Evolutionary conservation across 2,888 invertebrate genomes (phyloP).

Genomic region (Gastrophysa polygoni): DNA sequence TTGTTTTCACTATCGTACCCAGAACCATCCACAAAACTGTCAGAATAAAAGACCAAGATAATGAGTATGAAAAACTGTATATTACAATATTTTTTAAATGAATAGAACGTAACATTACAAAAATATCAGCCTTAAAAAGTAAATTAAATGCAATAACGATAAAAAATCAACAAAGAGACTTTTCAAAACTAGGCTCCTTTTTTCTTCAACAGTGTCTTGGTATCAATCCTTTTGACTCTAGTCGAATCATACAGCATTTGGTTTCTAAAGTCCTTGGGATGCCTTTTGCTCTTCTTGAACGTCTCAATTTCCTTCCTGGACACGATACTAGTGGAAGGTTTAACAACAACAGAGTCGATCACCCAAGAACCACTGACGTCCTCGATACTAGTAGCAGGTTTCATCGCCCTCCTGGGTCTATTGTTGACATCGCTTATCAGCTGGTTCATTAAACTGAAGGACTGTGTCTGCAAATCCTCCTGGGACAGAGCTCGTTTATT

Average conservation of each 20-base stretch:
- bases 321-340: slow-evolving; percentile 39
- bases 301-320: slow-evolving; percentile 29
- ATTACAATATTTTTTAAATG: background rate
- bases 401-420: slow-evolving; percentile 35
- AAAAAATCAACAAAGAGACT: too few species aligned
- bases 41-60: background rate
- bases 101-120: slow-evolving; percentile 7
- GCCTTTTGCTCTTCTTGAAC: slow-evolving; percentile 32
- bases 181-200: slow-evolving; percentile 33
- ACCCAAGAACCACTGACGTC: slow-evolving; percentile 29
- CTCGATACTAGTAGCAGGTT: slow-evolving; percentile 25
- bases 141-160: slow-evolving; percentile 3
- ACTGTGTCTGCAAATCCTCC: slow-evolving; percentile 21
- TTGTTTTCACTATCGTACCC: too few species aligned
- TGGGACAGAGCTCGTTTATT: background rate
- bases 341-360: slow-evolving; percentile 25
- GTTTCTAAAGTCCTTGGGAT: slow-evolving; percentile 52
- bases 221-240: slow-evolving; percentile 44
- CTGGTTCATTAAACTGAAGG: slow-evolving; percentile 37
- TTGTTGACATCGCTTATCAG: slow-evolving; percentile 41
- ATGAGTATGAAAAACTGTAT: background rate
- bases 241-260: slow-evolving; percentile 46
- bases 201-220: slow-evolving; percentile 43
- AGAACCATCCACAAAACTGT: too few species aligned
- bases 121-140: slow-evolving; percentile 11